Evolutionary conservation across 2,113 vertebrate species (phyloP), one percentile per base, ranked within the genome.

Genomic region (Xyrauchen texanus): DNA sequence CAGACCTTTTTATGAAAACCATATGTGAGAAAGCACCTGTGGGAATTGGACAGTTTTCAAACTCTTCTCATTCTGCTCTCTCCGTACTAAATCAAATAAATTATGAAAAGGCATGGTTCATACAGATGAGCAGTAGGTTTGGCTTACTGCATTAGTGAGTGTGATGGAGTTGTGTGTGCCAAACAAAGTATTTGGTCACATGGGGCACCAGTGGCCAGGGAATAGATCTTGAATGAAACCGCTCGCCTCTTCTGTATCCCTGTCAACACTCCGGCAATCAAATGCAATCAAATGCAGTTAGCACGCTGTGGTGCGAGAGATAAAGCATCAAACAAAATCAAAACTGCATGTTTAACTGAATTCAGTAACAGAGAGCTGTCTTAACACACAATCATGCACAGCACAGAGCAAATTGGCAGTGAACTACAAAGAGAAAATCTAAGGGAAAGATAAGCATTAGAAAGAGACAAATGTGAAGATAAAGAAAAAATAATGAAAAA

Each of bases 191-290:
- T 76, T 55, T 52, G 77, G 15, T 55, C 78, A 65, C 81, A 77
- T 64, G 73, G 77, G 84, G 84, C 84, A 80, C 55, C 81, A 75
- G 52, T 16, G 66, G 51, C 49, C 34, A 78, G 81, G 83, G 68
- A 82, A 80, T 61, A 11, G 15, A 72, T 9, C 34, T 71, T 49
- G 44, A 0, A 44, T 47, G 49, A 11, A 53, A 53, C 15, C 10
- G n/a, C n/a, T n/a, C 12, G 9, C 55, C 42, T 73, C 53, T 16
- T 55, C 70, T 44, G 16, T 63, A 64, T 76, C 61, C 12, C 10
- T 49, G 61, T 64, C 73, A 76, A 64, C 47, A 51, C 61, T 7
- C 4, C 13, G 60, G 46, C 16, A 65, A 51, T 64, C 73, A 42
- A 21, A 45, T 46, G 63, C 45, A 61, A 46, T 15, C 46, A 63